Percentiles rank a stretch among this genome's conserved stretches.
Conservation (phyloP, 2,888 invertebrate species). For the Cynaeus angustus region DNA sequence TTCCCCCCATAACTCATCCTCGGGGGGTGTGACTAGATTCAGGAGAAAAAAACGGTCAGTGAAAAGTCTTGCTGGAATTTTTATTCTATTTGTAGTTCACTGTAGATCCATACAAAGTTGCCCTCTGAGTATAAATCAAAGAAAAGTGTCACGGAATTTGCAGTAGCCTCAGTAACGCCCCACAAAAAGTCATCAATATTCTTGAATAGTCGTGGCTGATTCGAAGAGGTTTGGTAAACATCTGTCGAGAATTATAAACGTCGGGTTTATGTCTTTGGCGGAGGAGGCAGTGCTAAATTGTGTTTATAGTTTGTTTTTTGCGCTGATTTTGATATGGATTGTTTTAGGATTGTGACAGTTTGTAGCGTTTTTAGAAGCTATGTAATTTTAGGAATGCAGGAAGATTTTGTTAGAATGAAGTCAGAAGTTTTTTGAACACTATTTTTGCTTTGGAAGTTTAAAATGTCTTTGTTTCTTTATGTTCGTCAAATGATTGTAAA, state of each 20-base stretch:
- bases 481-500: too few relatives aligned
- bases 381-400: too few relatives aligned
- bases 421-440: too few relatives aligned
- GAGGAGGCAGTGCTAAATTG: too few relatives aligned
- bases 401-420: too few relatives aligned
- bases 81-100: slow-evolving; percentile 25
- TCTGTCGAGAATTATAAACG: slow-evolving; percentile 38
- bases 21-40: slow-evolving; percentile 45
- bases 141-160: slow-evolving; percentile 48
- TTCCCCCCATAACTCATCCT: slow-evolving; percentile 43
- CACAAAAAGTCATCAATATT: slow-evolving; percentile 47
- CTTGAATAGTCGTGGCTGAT: slow-evolving; percentile 31
- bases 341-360: too few relatives aligned
- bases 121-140: slow-evolving; percentile 45
- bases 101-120: slow-evolving; percentile 29
- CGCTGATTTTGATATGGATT: too few relatives aligned
- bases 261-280: slow-evolving; percentile 5
- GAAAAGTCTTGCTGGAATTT: slow-evolving; percentile 17
- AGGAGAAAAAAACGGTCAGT: slow-evolving; percentile 5
- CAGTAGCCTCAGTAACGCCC: slow-evolving; percentile 48
- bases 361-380: too few relatives aligned
- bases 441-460: too few relatives aligned
- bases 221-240: slow-evolving; percentile 42
- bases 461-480: too few relatives aligned
- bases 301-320: too few relatives aligned